Base-by-base conservation (phyloP, 2,113 vertebrate genomes). In the Pomatorhinus ruficollis region DNA sequence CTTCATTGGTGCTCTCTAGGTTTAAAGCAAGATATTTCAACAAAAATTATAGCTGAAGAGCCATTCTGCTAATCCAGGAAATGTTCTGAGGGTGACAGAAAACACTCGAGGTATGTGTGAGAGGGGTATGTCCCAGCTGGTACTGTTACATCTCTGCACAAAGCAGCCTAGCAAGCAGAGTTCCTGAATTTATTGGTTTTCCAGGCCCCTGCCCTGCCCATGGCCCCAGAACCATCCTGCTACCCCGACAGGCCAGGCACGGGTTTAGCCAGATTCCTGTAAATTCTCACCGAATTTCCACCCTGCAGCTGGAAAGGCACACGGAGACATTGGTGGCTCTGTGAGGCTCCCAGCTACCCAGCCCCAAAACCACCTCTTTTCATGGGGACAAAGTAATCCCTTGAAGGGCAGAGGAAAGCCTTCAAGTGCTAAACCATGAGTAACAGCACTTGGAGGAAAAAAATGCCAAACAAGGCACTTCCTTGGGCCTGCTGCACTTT, bases 21-120 rank as follows among this genome's bases (percentile, higher is more conserved):
- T 94, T 96, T 91, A 91, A 95, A 78, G 54, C 21, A 87, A 95
- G 75, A 93, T 93, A 90, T 90, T 96, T 97, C 89, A 96, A 95
- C 60, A 97, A 96, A 95, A 96, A 83, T 87, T 96, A 93, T 85
- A 63, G 91, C 85, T 77, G 79, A 89, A 76, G 86, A 92, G 59
- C 77, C 24, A 2, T 72, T 88, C 76, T 89, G 69, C 77, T 94
- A 83, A 95, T 93, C 72, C 89, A 93, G 84, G 93, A 96, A 94
- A 93, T 88, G 87, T 81, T 93, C 60, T 93, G 65, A 82, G 40
- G 35, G 50, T 66, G 91, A 97, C 89, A 78, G 94, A 60, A 82
- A 83, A 86, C 0, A 3, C 53, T 72, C 2, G 3, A 91, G 85
- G 71, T 66, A 87, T 74, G 89, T 61, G 71, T 1, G 4, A 89